These are phyloP conservation scores for Augochlora pura DNA, from an alignment of 1,140 invertebrate genomes.

Conservation along the genomic window DNA sequence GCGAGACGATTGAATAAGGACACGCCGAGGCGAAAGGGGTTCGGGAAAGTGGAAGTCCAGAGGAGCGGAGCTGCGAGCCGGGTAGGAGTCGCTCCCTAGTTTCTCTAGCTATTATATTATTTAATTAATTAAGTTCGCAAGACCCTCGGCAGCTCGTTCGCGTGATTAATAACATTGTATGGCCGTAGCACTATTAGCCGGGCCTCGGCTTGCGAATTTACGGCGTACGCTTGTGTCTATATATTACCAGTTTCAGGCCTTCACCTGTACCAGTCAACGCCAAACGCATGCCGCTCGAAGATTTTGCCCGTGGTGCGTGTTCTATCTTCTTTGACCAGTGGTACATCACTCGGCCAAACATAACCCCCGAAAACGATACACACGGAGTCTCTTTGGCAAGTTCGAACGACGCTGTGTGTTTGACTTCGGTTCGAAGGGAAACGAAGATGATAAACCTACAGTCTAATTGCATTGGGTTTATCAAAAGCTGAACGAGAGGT, in stretches of 20 bases:
- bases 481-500: constrained; percentile 1
- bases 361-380: too few species aligned
- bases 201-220: constrained; percentile 64
- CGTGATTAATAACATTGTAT: constrained; percentile 74
- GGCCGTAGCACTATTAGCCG: constrained; percentile 59
- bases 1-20: constrained; percentile 36
- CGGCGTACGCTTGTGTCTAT: constrained; percentile 51
- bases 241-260: constrained; percentile 53
- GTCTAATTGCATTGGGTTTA: constrained; percentile 19
- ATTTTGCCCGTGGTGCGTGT: constrained; percentile 11
- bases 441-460: constrained; percentile 11
- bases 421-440: not conserved
- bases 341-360: too few species aligned
- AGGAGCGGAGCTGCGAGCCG: constrained; percentile 18
- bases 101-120: constrained; percentile 74
- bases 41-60: not conserved
- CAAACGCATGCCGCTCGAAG: constrained; percentile 46
- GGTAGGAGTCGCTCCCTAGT: constrained; percentile 59
- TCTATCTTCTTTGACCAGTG: not conserved
- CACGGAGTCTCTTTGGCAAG: too few species aligned
- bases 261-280: constrained; percentile 49
- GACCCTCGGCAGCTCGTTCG: constrained; percentile 65
- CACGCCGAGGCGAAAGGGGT: constrained; percentile 3
- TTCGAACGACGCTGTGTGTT: not conserved
- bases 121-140: constrained; percentile 77